Evolutionary conservation across 2,113 vertebrate genomes (phyloP).

Genomic region (Catagonus wagneri): DNA sequence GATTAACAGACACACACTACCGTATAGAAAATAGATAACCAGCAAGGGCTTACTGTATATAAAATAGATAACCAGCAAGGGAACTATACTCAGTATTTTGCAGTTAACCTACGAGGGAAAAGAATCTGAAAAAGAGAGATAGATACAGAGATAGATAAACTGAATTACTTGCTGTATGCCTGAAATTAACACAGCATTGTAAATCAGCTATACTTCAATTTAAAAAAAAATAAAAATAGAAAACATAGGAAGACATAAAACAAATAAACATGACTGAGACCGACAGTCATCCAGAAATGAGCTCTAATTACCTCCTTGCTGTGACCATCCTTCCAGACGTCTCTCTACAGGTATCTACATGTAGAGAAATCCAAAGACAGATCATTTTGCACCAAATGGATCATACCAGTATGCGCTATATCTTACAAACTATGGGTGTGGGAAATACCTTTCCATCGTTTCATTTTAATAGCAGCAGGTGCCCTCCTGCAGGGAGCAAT

Average conservation of each 20-base stretch:
- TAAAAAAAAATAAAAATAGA: not conserved
- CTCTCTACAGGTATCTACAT: not conserved
- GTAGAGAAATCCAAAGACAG: constrained; percentile 1
- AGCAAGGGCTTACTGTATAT: not conserved
- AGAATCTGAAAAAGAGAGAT: not conserved
- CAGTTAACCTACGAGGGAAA: not conserved
- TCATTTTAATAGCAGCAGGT: not conserved
- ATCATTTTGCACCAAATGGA: not conserved
- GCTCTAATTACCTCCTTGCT: not conserved
- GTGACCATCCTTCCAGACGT: not conserved
- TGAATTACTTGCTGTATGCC: not conserved
- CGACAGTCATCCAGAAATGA: not conserved
- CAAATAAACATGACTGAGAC: not conserved
- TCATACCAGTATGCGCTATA: not conserved
- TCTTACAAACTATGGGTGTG: not conserved
- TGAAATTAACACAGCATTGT: not conserved
- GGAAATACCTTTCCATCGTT: not conserved
- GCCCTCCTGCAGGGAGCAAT: not conserved
- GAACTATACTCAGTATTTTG: not conserved
- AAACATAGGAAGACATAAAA: not conserved
- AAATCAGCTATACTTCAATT: not conserved
- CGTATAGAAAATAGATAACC: not conserved
- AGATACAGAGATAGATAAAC: too few relatives aligned
- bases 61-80: not conserved
- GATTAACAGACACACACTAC: not conserved